Base-by-base conservation (phyloP, 1,140 invertebrate genomes). In the Monochamus saltuarius region DNA sequence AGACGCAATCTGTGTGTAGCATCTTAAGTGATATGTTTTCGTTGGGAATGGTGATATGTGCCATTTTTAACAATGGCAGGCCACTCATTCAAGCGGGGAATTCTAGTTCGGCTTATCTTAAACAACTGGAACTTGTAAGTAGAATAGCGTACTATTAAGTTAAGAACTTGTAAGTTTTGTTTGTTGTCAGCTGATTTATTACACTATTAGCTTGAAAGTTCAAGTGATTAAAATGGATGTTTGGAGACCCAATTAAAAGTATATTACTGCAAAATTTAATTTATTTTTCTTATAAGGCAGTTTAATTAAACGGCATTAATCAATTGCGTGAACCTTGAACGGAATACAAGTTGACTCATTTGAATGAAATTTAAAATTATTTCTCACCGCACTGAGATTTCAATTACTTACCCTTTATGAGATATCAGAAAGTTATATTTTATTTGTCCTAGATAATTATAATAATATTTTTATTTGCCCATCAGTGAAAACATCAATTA, bases 21-120 rank as follows among this genome's bases (percentile, higher is more conserved):
- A 88, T 91, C 34, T 81, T 90, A 10, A 94, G 92, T 66, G 96
- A 98, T 76, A 97, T 98, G 92, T 98, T 92, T 78, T 95, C 94
- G 0, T 77, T 98, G 56, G 96, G 96, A 13, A 88, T 98, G 85
- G 87, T 95, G 4, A 89, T 98, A 69, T 93, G 91, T 75, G 83
- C 93, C 7, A 86, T 97, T 59, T 97, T 94, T 81, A 97, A 97
- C 79, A 81, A 87, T 50, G 95, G 95, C 11, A 84, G 86, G 59
- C 85, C 92, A 0, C 79, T 97, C 1, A 89, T 98, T 45, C 89
- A 93, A 74, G 89, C 93, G 0, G 92, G 91, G 75, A 91, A 96
- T 77, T 95, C 89, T 67, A 86, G 86, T 45, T 88, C 91, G 42
- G 84, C 87, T 42, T 98, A 98, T 78, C 78, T 87, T 59, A 96